A percentile compares a stretch with the other conserved stretches of the same genome.
Conservation (phyloP, 2,113 vertebrate genomes). For the Gopherus flavomarginatus region DNA sequence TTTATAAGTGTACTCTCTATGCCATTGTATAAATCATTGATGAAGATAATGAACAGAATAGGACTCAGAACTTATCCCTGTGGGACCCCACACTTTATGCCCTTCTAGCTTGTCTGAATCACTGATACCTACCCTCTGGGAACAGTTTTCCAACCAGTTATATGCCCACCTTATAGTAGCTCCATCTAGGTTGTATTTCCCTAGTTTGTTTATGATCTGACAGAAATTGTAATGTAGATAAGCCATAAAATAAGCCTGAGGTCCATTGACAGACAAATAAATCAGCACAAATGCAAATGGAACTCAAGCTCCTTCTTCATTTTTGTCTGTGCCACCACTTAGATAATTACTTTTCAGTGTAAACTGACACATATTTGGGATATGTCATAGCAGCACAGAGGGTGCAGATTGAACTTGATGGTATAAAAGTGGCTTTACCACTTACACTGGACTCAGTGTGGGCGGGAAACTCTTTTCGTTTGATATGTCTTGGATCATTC, state of each 20-base stretch:
- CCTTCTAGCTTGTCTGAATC: no score
- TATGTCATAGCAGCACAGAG: neutral
- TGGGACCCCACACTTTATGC: no score
- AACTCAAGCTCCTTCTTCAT: neutral
- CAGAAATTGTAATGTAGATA: neutral
- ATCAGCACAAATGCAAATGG: fast-evolving
- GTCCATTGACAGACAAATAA: neutral
- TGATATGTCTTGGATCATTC: neutral
- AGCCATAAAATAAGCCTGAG: neutral
- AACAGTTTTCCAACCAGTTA: no score
- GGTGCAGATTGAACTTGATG: neutral
- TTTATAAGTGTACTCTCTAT: no score
- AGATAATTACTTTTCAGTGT: neutral
- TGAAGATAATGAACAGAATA: no score
- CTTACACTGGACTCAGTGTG: neutral
- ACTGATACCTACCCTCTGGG: no score
- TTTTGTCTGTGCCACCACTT: neutral
- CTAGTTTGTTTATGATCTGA: no score
- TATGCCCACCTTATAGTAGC: no score
- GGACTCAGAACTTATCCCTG: no score
- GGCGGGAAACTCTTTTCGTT: neutral
- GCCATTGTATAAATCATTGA: no score
- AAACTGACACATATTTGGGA: neutral
- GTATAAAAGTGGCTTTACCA: neutral
- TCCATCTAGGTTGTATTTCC: no score